phyloP scores from a whole-genome alignment of 2,888 invertebrate genomes.

The Corythucha ciliata region DNA sequence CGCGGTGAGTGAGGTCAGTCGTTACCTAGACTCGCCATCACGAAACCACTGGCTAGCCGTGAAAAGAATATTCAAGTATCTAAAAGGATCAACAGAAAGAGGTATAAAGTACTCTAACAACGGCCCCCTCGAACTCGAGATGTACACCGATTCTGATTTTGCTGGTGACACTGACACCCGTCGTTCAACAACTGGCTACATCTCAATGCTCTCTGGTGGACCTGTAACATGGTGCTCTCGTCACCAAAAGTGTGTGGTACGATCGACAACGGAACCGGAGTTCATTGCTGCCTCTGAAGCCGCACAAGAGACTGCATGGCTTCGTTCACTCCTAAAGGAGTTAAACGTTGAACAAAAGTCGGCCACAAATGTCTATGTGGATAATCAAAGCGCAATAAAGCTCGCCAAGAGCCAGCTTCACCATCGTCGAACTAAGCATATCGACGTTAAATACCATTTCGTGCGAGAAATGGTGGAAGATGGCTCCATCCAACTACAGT shows the following conservation, averaged over 20 bases:
- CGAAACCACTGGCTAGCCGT: conserved; percentile 2
- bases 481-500: too few relatives aligned
- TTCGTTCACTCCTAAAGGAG: too few relatives aligned
- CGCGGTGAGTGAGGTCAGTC: not conserved
- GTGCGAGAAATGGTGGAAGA: too few relatives aligned
- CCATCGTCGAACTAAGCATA: too few relatives aligned
- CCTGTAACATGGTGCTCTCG: conserved; percentile 26
- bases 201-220: conserved; percentile 25
- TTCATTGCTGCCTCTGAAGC: conserved; percentile 28
- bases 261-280: conserved; percentile 27
- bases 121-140: conserved; percentile 10
- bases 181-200: conserved; percentile 37
- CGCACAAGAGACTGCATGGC: conserved; percentile 34
- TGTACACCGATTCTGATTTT: conserved; percentile 40
- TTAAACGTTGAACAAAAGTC: too few relatives aligned
- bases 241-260: conserved; percentile 14
- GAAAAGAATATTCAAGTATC: conserved; percentile 12
- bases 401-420: too few relatives aligned
- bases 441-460: too few relatives aligned
- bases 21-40: not conserved
- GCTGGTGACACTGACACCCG: conserved; percentile 37
- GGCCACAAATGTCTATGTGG: too few relatives aligned
- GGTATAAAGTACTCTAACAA: not conserved
- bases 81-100: not conserved
- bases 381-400: too few relatives aligned